Evolutionary conservation across 2,888 invertebrate genomes (phyloP), one percentile per base, ranked within the genome.

Genomic region (Alsophila aescularia): DNA sequence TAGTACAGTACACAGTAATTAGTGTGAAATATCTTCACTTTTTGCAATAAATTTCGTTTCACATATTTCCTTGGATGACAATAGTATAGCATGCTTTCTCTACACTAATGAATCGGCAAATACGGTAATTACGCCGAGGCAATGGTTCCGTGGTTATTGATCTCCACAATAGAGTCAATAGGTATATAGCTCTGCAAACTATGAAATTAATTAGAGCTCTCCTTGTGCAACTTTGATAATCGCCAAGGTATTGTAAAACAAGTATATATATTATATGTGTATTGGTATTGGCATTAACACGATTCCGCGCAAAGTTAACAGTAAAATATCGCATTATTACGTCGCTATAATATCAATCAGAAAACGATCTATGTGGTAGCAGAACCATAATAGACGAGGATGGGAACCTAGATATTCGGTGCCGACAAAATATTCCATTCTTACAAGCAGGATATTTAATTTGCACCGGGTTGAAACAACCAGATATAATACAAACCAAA

Each of bases 81-180:
- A 77, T 81, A 72, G 71, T 64, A 55, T 62, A 2, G 53, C 55
- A 62, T 66, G 68, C 80, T 85, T 82, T 85, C 83, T 73, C 75
- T 61, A 53, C 56, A 66, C 58, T 58, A 67, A 73, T 68, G 68
- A 75, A 73, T 72, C 58, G 63, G 63, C 64, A 72, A 49, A 37
- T 67, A 72, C 71, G 62, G 71, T 74, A 78, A 78, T 83, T 75
- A 74, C 40, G 32, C 1, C 60, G 66, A 77, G 67, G 80, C 79
- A 80, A 80, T 79, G 66, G 76, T 81, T 80, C 77, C 78, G 76
- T 74, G 62, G 73, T 16, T 36, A 24, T 41, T 29, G n/a, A 29
- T 29, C 7, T 39, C 31, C n/a, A 15, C n/a, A 14, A 35, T 35
- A 34, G 18, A 44, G 15, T 34, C 35, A 12, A 47, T 47, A 35